phyloP scores from a whole-genome alignment of 2,888 invertebrate species.

The Oegoconia quadripuncta region DNA sequence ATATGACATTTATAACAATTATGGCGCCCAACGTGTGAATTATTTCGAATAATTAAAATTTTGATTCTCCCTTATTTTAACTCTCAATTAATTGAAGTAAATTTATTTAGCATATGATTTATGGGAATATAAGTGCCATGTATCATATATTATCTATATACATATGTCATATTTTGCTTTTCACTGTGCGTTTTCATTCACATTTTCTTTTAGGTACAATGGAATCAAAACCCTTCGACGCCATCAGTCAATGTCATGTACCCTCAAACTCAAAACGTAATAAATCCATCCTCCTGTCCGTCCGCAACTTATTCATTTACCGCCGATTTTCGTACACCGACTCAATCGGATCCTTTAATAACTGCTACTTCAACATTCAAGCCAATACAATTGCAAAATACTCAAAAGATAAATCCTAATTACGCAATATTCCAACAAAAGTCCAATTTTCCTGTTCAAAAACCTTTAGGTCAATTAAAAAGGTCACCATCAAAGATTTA shows the following conservation, averaged over 20 bases:
- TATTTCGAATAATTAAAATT: too few relatives aligned
- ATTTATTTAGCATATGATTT: too few relatives aligned
- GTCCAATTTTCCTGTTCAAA: constrained; percentile 39
- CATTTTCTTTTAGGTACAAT: constrained; percentile 82
- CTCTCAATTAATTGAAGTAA: too few relatives aligned
- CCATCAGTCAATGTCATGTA: constrained; percentile 82
- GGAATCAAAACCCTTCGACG: constrained; percentile 82
- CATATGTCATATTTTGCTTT: too few relatives aligned
- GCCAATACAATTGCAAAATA: constrained; percentile 69
- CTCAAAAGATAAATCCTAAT: constrained; percentile 59
- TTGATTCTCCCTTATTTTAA: too few relatives aligned
- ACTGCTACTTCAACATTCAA: constrained; percentile 78
- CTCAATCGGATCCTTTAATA: constrained; percentile 76
- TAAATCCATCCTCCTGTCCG: constrained; percentile 83
- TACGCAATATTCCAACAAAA: constrained; percentile 69
- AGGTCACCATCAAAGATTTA: constrained; percentile 63
- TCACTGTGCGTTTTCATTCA: too few relatives aligned
- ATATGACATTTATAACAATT: too few relatives aligned
- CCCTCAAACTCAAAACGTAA: constrained; percentile 80
- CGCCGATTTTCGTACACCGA: constrained; percentile 86
- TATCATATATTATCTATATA: too few relatives aligned
- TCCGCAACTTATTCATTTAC: constrained; percentile 91
- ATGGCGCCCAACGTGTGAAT: too few relatives aligned
- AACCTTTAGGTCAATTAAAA: constrained; percentile 51
- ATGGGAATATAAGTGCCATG: too few relatives aligned